Evolutionary conservation across 2,888 invertebrate species (phyloP), one percentile per base, ranked within the genome.

Genomic region (Spilarctia lutea): DNA sequence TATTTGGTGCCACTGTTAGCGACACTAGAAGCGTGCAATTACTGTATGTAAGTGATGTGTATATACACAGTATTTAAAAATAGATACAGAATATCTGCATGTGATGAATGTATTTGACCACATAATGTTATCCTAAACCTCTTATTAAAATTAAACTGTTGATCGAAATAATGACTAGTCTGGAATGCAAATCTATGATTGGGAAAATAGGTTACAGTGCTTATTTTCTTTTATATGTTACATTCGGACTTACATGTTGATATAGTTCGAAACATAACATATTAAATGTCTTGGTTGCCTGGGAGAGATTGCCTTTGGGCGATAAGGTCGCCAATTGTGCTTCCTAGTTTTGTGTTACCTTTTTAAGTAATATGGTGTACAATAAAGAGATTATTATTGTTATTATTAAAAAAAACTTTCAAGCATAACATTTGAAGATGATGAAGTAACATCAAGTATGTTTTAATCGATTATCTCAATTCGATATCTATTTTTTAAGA

Each of bases 1-100:
- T 65, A 75, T 72, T 72, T 72, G 85, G 81, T 75, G 63, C 30
- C 39, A 67, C 30, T 78, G 75, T 33, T 70, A 75, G 83, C 78
- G 79, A 63, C 10, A 30, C 20, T 39, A 7, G 13, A 39, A 70
- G 75, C 60, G 60, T 74, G 60, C 65, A 60, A 60, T 33, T 70
- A 24, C 27, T 10, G 11, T n/a, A 52, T 66, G 11, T 2, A 1
- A 68, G 30, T 60, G 27, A 60, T 60, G 8, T 60, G 4, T 63
- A 27, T 30, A 2, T 30, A 30, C 60, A 30, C 11, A n/a, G n/a
- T n/a, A 27, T 16, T 60, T 60, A 2, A 27, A n/a, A 27, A 13
- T n/a, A n/a, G n/a, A 3, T 27, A 27, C 3, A 60, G 60, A 60
- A 60, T 60, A 27, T 13, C 27, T 27, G 27, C 27, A 27, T 27